Evolutionary conservation across 2,888 invertebrate genomes (phyloP).

Genomic region (Troglohyphantes excavatus): DNA sequence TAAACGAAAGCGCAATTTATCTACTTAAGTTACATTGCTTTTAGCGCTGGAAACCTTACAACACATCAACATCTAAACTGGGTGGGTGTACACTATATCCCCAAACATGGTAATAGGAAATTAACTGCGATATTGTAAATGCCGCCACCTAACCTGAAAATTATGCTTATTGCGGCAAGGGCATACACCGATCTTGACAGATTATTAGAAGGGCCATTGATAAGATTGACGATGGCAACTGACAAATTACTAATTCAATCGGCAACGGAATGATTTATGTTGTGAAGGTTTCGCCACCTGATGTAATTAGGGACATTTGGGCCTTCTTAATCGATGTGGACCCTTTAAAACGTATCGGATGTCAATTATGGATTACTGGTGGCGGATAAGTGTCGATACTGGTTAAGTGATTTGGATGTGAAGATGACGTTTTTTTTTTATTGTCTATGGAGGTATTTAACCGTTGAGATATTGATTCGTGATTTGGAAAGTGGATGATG

Average conservation of each 20-base stretch:
- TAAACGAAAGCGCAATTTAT: no score
- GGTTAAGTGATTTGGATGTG: no score
- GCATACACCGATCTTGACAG: neutral
- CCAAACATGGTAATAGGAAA: no score
- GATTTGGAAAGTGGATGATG: no score
- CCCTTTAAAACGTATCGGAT: neutral
- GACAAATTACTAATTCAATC: slow-evolving; percentile 12
- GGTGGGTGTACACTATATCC: no score
- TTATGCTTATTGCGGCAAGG: neutral
- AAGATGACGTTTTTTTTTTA: no score
- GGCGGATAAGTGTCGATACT: neutral
- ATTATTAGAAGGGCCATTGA: slow-evolving; percentile 1
- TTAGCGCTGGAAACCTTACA: no score
- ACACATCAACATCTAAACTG: no score
- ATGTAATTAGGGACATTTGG: neutral
- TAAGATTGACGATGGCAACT: slow-evolving; percentile 2
- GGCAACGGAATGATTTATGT: neutral
- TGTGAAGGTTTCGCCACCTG: neutral
- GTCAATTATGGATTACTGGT: slow-evolving; percentile 1
- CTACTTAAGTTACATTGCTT: no score
- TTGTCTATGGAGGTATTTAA: no score
- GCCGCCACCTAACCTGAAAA: neutral
- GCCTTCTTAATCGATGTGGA: neutral
- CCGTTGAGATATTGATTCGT: no score
- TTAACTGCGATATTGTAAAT: neutral